Percentiles rank a stretch among this genome's conserved stretches.
Conservation (phyloP, 2,113 vertebrate species). For the Jaculus jaculus region DNA sequence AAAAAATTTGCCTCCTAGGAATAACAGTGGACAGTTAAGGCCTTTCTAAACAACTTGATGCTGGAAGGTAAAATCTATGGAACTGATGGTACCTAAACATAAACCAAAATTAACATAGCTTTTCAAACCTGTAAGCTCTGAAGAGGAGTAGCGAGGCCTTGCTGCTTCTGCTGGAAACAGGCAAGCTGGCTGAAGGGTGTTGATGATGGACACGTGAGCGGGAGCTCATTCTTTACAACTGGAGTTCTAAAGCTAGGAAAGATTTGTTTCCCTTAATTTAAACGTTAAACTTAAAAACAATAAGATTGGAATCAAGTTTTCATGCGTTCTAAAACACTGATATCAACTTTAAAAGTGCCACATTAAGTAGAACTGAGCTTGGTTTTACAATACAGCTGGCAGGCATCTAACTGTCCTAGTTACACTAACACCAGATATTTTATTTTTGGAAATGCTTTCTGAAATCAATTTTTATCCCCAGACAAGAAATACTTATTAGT, state of each 20-base stretch:
- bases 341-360: not conserved
- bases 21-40: conserved; percentile 17
- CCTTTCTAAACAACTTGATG: not conserved
- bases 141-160: conserved; percentile 82
- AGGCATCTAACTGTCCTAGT: conserved; percentile 5
- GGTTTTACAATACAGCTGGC: conserved; percentile 11
- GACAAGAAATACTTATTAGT: not conserved
- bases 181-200: conserved; percentile 84
- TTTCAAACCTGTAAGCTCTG: conserved; percentile 83
- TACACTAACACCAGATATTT: not conserved
- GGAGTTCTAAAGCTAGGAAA: conserved; percentile 91
- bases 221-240: conserved; percentile 85
- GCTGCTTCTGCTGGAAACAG: conserved; percentile 67
- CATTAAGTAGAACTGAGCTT: not conserved
- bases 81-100: not conserved
- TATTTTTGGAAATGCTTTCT: conserved; percentile 37
- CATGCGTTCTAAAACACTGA: not conserved
- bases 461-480: conserved; percentile 5
- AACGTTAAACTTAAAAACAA: conserved; percentile 29
- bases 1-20: not conserved
- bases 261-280: conserved; percentile 9
- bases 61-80: conserved; percentile 27
- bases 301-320: conserved; percentile 32
- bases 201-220: conserved; percentile 81
- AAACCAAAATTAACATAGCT: not conserved